Base-by-base conservation (phyloP, 2,797 vertebrate species). In the Lates japonicus region DNA sequence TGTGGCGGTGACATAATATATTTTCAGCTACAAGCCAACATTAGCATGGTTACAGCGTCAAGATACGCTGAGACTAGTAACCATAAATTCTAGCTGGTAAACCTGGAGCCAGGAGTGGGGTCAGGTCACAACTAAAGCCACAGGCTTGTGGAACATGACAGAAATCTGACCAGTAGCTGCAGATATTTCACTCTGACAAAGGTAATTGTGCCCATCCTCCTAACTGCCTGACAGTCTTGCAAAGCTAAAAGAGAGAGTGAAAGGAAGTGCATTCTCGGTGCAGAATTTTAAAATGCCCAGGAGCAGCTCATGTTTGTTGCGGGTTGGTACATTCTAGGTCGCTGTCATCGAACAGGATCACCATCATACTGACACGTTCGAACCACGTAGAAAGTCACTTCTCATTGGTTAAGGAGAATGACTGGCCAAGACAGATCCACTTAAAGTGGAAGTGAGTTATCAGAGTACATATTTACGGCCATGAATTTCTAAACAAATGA, bases 301-400 rank as follows among this genome's bases (percentile, higher is more conserved):
- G 98, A 96, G 93, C 98, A 99, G 93, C 98, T 97, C 91, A 99
- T 97, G 95, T 99, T 98, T 77, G 98, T 97, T 33, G 98, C 99
- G 0, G 98, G 98, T 89, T 99, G 98, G 95, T 98, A 99, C 98
- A 99, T 99, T 76, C 98, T 98, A 99, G 93, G 11, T n/a, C n/a
- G n/a, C n/a, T n/a, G 98, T 99, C 72, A 99, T 99, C 99, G 60
- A 99, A 85, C 89, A 99, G 92, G 94, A 99, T 99, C 83, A 99
- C 97, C 97, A 99, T 96, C 94, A 99, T 99, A 78, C 97, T 99
- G 88, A 98, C 91, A 7, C 92, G 90, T 29, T 94, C 92, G 7
- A 93, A 93, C 93, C 93, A 93, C 2, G 93, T 94, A 1, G 29
- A 74, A 9, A n/a, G n/a, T n/a, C 48, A 76, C n/a, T n/a, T n/a